Conservation (phyloP, 2,113 vertebrate species). For the Crotalus horridus region DNA sequence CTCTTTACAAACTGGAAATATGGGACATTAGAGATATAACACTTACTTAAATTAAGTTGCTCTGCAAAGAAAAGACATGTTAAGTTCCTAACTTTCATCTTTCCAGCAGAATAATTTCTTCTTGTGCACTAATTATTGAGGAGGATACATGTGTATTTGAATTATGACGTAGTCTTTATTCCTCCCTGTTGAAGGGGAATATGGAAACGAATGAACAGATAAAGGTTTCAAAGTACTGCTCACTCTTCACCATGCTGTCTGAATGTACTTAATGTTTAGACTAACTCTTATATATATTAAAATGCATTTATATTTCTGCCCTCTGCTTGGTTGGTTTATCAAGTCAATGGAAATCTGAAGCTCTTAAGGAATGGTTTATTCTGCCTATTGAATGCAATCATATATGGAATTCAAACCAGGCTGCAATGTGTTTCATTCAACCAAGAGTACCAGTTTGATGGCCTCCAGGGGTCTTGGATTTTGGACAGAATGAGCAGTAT, state of each 20-base stretch:
- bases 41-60: slow-evolving; percentile 41
- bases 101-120: slow-evolving; percentile 22
- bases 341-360: not conserved
- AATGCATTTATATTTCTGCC: not conserved
- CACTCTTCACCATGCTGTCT: not conserved
- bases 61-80: slow-evolving; percentile 30
- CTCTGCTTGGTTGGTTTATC: not conserved
- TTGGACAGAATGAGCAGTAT: not conserved
- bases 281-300: not conserved
- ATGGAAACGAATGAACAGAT: not conserved
- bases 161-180: no score
- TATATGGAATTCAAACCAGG: not conserved
- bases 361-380: not conserved
- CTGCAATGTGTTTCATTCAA: not conserved
- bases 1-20: slow-evolving; percentile 15
- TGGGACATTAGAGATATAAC: slow-evolving; percentile 38
- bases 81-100: not conserved
- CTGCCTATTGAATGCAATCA: not conserved
- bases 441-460: not conserved
- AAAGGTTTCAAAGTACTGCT: not conserved
- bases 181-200: no score
- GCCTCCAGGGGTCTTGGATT: not conserved
- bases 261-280: not conserved
- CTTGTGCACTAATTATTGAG: not conserved
- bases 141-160: not conserved